These are phyloP conservation scores for Drosophila ogumai DNA, from an alignment of 1,140 invertebrate genomes.

Conservation along the genomic window DNA sequence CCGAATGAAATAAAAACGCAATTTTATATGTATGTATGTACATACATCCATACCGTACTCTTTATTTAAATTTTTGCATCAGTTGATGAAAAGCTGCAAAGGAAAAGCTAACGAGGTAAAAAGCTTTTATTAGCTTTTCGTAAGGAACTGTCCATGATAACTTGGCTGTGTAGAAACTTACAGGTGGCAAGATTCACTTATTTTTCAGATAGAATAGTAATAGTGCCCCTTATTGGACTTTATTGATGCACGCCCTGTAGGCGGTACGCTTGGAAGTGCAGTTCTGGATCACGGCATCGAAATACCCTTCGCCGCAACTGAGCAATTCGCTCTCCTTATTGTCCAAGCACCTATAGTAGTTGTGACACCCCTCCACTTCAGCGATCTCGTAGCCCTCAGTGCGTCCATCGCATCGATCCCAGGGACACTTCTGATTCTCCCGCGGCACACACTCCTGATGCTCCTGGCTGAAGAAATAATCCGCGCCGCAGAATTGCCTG, in stretches of 20 bases:
- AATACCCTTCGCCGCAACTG: neutral
- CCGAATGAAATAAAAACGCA: too few relatives aligned
- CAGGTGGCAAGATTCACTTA: neutral
- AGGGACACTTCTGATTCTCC: constrained; percentile 1
- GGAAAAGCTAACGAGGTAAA: neutral
- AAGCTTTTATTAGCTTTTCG: neutral
- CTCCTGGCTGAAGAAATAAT: constrained; percentile 6
- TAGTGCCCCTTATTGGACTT: neutral
- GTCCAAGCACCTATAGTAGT: neutral
- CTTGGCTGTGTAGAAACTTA: neutral
- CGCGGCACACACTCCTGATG: constrained; percentile 1
- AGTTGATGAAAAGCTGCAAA: neutral
- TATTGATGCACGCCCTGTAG: constrained; percentile 2
- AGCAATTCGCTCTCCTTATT: constrained; percentile 7
- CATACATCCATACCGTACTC: neutral
- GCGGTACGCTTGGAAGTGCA: neutral
- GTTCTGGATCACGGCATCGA: neutral
- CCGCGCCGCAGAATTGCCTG: neutral
- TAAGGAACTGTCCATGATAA: neutral
- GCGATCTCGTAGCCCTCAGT: constrained; percentile 4
- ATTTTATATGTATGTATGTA: neutral
- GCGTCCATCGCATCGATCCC: constrained; percentile 8
- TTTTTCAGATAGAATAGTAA: neutral
- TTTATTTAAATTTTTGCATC: neutral
- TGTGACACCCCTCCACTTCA: constrained; percentile 6